A percentile compares a stretch with the other conserved stretches of the same genome.
These are phyloP conservation scores for Callionymus lyra DNA, from an alignment of 2,113 vertebrate species.

Conservation along the genomic window DNA sequence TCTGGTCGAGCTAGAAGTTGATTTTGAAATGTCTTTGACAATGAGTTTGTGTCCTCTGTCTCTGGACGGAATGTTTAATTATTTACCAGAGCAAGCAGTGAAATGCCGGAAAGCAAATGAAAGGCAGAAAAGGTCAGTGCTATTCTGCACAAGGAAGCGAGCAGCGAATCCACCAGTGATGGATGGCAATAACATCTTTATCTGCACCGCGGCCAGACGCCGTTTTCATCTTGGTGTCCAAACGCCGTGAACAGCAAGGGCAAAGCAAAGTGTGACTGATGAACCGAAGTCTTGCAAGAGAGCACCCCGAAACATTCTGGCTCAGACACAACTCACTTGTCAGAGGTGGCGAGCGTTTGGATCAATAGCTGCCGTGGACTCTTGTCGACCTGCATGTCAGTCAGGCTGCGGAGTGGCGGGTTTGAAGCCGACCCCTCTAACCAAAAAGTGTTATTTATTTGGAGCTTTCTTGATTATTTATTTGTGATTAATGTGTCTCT, in stretches of 20 bases:
- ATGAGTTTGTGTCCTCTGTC: constrained; percentile 38
- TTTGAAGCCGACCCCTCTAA: neutral
- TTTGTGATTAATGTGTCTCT: constrained; percentile 16
- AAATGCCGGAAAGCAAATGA: constrained; percentile 58
- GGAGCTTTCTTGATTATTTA: constrained; percentile 1
- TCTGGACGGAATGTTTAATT: constrained; percentile 51
- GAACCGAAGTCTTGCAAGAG: constrained; percentile 1
- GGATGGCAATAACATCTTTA: constrained; percentile 49
- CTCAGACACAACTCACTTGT: constrained; percentile 34
- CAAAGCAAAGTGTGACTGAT: constrained; percentile 31
- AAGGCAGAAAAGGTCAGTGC: constrained; percentile 59
- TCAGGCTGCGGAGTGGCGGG: neutral
- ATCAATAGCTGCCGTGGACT: constrained; percentile 22
- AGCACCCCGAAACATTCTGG: constrained; percentile 6
- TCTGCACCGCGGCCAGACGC: constrained; percentile 30
- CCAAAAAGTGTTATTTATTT: neutral
- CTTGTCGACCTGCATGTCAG: neutral
- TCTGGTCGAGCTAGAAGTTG: too few relatives aligned
- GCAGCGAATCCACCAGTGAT: constrained; percentile 28
- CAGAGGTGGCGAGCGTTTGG: constrained; percentile 12
- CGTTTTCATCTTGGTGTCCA: constrained; percentile 36
- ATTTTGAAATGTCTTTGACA: constrained; percentile 6
- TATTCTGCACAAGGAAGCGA: constrained; percentile 18
- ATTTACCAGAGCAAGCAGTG: constrained; percentile 50
- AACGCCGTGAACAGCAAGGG: constrained; percentile 32